Base-by-base conservation (phyloP, 2,113 vertebrate genomes). In the Cromileptes altivelis region DNA sequence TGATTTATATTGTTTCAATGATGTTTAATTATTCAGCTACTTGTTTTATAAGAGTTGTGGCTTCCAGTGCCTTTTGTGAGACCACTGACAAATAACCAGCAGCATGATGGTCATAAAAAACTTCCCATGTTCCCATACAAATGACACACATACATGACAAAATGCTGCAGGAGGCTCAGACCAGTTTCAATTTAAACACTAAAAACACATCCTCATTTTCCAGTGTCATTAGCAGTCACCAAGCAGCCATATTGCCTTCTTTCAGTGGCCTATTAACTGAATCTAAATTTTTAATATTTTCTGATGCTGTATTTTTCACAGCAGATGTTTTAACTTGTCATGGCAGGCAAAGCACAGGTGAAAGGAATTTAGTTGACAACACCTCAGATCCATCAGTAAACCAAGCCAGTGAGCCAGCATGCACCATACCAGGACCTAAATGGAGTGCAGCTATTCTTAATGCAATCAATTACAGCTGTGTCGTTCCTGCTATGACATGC, bases 61-160 rank as follows among this genome's bases (percentile, higher is more conserved):
- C 81, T 83, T 78, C 58, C 61, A 75, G 62, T 79, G 30, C 53
- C 8, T 47, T 88, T 85, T 81, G 50, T 74, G 58, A 80, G 77
- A 71, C 78, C 71, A 0, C 45, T 73, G 77, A 81, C 60, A 75
- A 90, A 90, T 85, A 84, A 85, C n/a, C 45, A 70, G 49, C 27
- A 6, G 47, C 57, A 30, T 67, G 17, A 1, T 72, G 72, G 19
- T 52, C 70, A 50, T 37, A 75, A n/a, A n/a, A 82, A 74, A 55
- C 49, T 4, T 30, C 37, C 9, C 45, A 15, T 57, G 58, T 60
- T 77, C 50, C 62, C 60, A 33, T 64, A 62, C n/a, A n/a, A n/a
- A n/a, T n/a, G n/a, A n/a, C n/a, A n/a, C n/a, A n/a, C n/a, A n/a
- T n/a, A n/a, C n/a, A n/a, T 52, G 67, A 71, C 74, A 47, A 82